These are phyloP conservation scores for Galbula dea DNA, from an alignment of 2,113 vertebrate species.

Conservation along the genomic window DNA sequence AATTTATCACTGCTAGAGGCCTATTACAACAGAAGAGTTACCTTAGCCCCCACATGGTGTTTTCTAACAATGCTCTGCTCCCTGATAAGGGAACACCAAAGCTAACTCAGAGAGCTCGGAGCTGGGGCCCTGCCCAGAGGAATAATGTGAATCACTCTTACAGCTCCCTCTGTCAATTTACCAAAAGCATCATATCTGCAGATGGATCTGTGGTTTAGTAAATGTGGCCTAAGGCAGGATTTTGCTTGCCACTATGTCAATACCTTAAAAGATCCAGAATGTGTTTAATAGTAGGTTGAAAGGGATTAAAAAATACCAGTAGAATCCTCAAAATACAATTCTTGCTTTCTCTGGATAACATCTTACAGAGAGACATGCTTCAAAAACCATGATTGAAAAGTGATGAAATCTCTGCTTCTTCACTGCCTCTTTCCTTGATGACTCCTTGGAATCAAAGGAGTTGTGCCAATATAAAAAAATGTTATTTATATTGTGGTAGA, in stretches of 20 bases:
- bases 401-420: not conserved
- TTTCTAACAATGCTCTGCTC: not conserved
- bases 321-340: not conserved
- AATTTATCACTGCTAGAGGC: not conserved
- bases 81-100: conserved; percentile 10
- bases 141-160: conserved; percentile 23
- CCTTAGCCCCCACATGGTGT: not conserved
- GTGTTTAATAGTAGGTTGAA: not conserved
- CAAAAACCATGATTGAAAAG: not conserved
- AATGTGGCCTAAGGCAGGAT: not conserved
- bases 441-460: not conserved
- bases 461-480: not conserved
- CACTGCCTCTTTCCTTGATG: not conserved
- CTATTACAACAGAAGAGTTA: not conserved
- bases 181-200: conserved; percentile 44
- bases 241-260: not conserved
- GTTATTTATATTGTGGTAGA: not conserved
- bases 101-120: conserved; percentile 24
- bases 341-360: not conserved
- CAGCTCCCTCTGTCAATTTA: conserved; percentile 18
- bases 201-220: conserved; percentile 33
- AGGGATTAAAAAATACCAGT: not conserved
- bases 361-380: not conserved
- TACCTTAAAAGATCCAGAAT: conserved; percentile 1
- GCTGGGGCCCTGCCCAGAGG: conserved; percentile 15